Conservation (phyloP, 1,140 invertebrate species). For the Drosophila repletoides region DNA sequence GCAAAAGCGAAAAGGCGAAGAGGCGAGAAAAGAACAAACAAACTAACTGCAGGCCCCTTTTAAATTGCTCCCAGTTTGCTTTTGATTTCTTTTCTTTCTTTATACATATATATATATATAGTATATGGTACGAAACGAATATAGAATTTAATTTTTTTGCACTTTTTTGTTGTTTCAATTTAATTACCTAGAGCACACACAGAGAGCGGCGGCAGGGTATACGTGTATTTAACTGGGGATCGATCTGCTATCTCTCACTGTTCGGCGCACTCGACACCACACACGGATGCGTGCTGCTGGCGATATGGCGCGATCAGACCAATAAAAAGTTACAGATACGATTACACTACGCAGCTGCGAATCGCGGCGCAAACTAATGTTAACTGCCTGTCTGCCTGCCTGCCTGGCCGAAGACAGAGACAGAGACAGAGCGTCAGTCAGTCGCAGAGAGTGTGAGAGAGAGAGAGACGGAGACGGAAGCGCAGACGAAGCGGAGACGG, state of each 20-base stretch:
- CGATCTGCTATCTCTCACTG: not conserved
- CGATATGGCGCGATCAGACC: constrained; percentile 15
- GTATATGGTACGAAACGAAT: not conserved
- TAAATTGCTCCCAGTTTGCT: constrained; percentile 31
- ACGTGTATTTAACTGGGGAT: not conserved
- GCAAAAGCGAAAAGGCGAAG: constrained; percentile 1
- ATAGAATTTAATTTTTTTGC: not conserved
- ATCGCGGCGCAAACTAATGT: constrained; percentile 21
- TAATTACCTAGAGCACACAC: constrained; percentile 47
- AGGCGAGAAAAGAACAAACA: constrained; percentile 22
- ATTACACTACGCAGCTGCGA: constrained; percentile 17
- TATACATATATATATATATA: not conserved
- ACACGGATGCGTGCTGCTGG: not conserved
- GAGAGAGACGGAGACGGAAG: constrained; percentile 17
- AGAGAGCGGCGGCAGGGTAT: constrained; percentile 9
- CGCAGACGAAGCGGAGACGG: constrained; percentile 23
- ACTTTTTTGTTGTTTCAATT: constrained; percentile 6
- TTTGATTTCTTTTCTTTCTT: constrained; percentile 41
- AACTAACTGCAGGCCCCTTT: constrained; percentile 22
- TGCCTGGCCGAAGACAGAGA: constrained; percentile 28
- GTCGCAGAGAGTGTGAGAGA: too few species aligned
- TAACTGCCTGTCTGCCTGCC: not conserved
- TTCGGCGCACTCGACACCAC: not conserved
- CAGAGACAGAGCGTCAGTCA: too few species aligned
- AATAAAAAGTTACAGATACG: not conserved